Base-by-base conservation (phyloP, 2,113 vertebrate genomes). In the Hyperopisus bebe region DNA sequence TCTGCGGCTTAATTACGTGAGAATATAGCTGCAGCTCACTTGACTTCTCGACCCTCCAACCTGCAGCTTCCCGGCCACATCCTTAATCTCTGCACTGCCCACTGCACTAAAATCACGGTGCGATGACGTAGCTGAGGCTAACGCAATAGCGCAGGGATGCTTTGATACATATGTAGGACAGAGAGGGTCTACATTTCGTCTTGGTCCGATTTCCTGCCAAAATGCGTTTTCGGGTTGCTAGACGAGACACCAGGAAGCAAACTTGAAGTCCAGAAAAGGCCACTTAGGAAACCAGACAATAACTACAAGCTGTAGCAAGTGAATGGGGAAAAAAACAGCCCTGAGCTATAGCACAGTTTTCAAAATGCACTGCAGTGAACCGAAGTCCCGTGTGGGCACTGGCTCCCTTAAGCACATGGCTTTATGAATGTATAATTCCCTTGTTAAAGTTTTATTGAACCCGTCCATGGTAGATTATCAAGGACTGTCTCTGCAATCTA, bases 381-480 rank as follows among this genome's bases (percentile, higher is more conserved):
- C 39, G 21, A 83, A 84, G 19, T 47, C 83, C 44, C 83, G n/a
- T 13, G 4, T 24, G 39, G 39, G 8, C n/a, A n/a, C 24, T 47
- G 21, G 11, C 47, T 48, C n/a, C 47, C 44, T 27, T 0, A 50
- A 47, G 44, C n/a, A 50, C 24, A 47, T 86, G 83, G 24, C 10
- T 86, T 86, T 86, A 50, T 86, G 19, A 86, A 86, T 47, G 44
- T 50, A 47, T 46, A 86, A 27, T 86, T 47, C n/a, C 46, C 83
- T 27, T 84, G 82, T 84, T 47, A 46, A 42, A 84, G 21, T 21
- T 24, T 84, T 84, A 70, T 31, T 80, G 74, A 42, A 39, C 31
- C 13, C 74, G 2, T 42, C 74, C 74, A 42, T 39, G 13, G 13
- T 80, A 39, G 31, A 42, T 80, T 80, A 80, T 39, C 74, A 42